Evolutionary conservation across 2,113 vertebrate species (phyloP).

Genomic region (Pandion haliaetus): DNA sequence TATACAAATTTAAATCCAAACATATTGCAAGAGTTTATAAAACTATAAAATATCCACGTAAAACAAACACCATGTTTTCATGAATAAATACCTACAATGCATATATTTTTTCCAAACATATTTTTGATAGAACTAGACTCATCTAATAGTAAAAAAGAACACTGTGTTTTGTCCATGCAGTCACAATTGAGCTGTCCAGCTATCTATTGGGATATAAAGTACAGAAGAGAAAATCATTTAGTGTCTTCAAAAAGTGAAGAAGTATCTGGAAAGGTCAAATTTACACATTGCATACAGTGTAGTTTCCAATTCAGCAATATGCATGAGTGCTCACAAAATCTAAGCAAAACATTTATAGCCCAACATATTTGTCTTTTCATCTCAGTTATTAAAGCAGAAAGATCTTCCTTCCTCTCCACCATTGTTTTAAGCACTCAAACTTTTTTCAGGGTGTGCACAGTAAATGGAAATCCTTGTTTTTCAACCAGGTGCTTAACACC

Average conservation of each 20-base stretch:
- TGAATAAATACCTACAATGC: not conserved
- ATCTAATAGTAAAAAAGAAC: not conserved
- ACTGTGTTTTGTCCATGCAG: not conserved
- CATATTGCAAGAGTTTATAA: not conserved
- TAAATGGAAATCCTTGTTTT: not conserved
- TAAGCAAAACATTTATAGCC: not conserved
- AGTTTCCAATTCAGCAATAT: not conserved
- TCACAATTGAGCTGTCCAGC: not conserved
- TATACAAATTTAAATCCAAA: not conserved
- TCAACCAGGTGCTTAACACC: not conserved
- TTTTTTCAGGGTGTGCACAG: not conserved
- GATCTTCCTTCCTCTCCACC: not conserved
- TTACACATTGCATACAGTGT: not conserved
- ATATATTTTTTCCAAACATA: not conserved
- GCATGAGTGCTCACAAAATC: not conserved
- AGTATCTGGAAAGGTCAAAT: not conserved
- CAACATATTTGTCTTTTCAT: not conserved
- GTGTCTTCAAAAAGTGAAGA: not conserved
- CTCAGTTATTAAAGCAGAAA: not conserved
- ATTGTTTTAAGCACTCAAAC: not conserved
- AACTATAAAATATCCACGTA: not conserved
- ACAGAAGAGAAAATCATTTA: not conserved
- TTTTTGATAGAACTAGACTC: not conserved
- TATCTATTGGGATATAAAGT: not conserved
- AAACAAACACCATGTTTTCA: not conserved